These are phyloP conservation scores for Anguilla megastoma DNA, from an alignment of 2,797 vertebrate genomes.

Conservation along the genomic window DNA sequence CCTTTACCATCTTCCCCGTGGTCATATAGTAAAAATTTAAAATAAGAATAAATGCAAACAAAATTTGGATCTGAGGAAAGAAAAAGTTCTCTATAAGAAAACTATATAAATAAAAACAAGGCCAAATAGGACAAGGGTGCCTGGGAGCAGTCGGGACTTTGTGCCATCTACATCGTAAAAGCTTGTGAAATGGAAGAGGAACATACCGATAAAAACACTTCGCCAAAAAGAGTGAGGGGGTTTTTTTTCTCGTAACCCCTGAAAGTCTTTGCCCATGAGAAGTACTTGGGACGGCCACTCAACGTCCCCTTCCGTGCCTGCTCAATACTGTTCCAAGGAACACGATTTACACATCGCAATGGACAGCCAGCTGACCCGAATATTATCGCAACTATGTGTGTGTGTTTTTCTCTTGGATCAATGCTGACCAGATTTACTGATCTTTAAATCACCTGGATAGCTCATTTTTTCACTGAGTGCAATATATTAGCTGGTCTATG, in stretches of 20 bases:
- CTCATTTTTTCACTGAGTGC: neutral
- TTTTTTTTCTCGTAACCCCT: slow-evolving; percentile 54
- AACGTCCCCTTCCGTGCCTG: neutral
- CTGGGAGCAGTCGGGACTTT: slow-evolving; percentile 54
- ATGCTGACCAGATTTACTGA: neutral
- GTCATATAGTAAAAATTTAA: neutral
- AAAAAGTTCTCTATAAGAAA: neutral
- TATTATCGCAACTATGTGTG: neutral
- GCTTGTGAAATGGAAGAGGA: slow-evolving; percentile 58
- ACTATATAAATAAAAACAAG: neutral
- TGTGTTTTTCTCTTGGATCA: neutral
- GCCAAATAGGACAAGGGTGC: slow-evolving; percentile 13
- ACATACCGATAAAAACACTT: slow-evolving; percentile 22
- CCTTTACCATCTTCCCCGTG: neutral
- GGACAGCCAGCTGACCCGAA: neutral
- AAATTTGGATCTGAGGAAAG: neutral
- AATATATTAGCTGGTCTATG: neutral
- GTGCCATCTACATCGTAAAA: slow-evolving; percentile 70
- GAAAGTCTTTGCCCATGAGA: slow-evolving; percentile 1
- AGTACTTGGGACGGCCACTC: neutral
- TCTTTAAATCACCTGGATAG: neutral
- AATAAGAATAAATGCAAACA: neutral
- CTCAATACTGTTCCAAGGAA: neutral
- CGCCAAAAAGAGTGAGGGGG: slow-evolving; percentile 60
- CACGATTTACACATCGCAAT: neutral